Evolutionary conservation across 2,888 invertebrate genomes (phyloP).

Genomic region (Agrotis puta): DNA sequence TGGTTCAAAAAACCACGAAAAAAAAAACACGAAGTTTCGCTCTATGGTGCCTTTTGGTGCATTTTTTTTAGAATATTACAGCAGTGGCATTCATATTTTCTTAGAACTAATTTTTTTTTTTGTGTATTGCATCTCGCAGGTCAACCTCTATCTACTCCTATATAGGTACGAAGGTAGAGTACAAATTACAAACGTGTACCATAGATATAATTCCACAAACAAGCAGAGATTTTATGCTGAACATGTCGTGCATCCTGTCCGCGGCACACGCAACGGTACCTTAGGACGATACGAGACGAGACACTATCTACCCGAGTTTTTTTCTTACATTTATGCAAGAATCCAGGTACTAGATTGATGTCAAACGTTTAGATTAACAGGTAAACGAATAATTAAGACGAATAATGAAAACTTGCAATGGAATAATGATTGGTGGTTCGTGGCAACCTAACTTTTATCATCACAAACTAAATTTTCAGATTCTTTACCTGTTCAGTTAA

Average conservation of each 20-base stretch:
- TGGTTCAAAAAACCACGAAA: neutral
- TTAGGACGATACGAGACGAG: slow-evolving; percentile 43
- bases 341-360: slow-evolving; percentile 19
- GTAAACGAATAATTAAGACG: slow-evolving; percentile 1
- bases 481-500: no score
- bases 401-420: neutral
- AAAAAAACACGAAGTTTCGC: no score
- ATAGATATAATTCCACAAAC: slow-evolving; percentile 55
- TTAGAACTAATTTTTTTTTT: no score
- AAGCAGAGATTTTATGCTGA: slow-evolving; percentile 58
- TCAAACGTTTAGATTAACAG: neutral
- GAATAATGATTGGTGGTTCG: no score
- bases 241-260: slow-evolving; percentile 61
- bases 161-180: neutral
- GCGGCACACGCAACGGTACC: slow-evolving; percentile 55
- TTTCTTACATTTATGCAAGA: slow-evolving; percentile 29
- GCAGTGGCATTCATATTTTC: neutral
- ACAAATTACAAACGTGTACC: slow-evolving; percentile 31
- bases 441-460: no score
- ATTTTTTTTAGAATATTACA: neutral
- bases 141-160: neutral
- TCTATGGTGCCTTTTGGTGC: no score
- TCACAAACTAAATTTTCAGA: no score
- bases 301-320: slow-evolving; percentile 22
- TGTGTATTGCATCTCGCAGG: no score